Evolutionary conservation across 2,797 vertebrate genomes (phyloP).

Genomic region (Alectoris magna): DNA sequence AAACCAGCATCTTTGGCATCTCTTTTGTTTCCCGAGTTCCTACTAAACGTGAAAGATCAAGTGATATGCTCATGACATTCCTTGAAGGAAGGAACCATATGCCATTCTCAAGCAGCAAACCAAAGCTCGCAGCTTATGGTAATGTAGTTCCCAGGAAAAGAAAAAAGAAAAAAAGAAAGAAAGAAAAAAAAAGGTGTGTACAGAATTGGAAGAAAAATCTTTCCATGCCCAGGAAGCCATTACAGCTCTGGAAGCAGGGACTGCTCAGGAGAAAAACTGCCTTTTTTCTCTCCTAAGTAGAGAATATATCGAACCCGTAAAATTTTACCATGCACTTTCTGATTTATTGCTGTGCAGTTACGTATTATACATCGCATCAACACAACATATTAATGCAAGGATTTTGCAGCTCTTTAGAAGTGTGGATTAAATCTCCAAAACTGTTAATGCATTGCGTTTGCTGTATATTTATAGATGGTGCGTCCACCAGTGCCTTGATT

Average conservation of each 20-base stretch:
- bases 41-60: conserved; percentile 29
- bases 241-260: neutral
- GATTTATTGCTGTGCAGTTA: neutral
- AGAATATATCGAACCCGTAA: neutral
- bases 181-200: neutral
- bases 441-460: neutral
- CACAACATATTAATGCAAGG: neutral
- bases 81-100: conserved; percentile 40
- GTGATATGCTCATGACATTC: conserved; percentile 28
- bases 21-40: conserved; percentile 29
- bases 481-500: neutral
- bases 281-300: neutral
- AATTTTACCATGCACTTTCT: neutral
- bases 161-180: neutral
- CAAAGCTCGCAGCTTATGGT: neutral
- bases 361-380: neutral
- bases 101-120: neutral
- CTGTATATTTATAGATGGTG: neutral
- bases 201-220: neutral
- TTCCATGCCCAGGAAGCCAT: neutral
- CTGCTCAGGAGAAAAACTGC: neutral
- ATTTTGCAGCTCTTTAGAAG: neutral
- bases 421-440: neutral
- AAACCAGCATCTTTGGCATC: neutral
- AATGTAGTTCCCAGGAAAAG: neutral